A percentile compares a stretch with the other conserved stretches of the same genome.
These are phyloP conservation scores for Diprion similis DNA, from an alignment of 1,140 invertebrate genomes.

Conservation along the genomic window DNA sequence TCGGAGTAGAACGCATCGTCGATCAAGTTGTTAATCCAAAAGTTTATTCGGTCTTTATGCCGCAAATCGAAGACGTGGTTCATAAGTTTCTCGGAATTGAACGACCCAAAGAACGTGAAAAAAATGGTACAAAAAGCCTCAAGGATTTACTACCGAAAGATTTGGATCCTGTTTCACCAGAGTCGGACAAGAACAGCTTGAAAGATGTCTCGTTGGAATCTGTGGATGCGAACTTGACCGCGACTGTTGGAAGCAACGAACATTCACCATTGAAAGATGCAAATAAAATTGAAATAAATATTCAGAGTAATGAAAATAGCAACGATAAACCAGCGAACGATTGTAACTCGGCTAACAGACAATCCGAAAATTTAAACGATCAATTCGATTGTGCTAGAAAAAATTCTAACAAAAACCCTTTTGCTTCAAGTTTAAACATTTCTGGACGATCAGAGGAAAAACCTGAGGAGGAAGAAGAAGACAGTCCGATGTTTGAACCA, in stretches of 20 bases:
- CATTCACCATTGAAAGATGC: constrained; percentile 18
- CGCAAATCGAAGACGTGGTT: constrained; percentile 89
- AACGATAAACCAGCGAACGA: not conserved
- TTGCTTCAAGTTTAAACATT: constrained; percentile 45
- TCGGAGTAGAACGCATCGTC: constrained; percentile 90
- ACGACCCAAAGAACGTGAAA: constrained; percentile 61
- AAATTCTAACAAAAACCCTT: constrained; percentile 35
- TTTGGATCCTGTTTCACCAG: constrained; percentile 79
- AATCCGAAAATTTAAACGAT: constrained; percentile 25
- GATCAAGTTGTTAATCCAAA: constrained; percentile 96
- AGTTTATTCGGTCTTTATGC: constrained; percentile 84
- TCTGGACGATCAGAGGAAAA: constrained; percentile 63
- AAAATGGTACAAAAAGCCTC: constrained; percentile 55
- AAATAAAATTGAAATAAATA: constrained; percentile 27
- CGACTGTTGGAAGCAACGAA: constrained; percentile 24
- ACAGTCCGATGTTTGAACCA: constrained; percentile 73
- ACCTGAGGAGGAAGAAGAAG: constrained; percentile 67
- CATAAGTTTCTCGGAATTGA: constrained; percentile 87
- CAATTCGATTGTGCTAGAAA: constrained; percentile 21
- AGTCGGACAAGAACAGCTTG: constrained; percentile 69
- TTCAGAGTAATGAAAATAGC: constrained; percentile 20
- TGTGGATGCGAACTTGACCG: constrained; percentile 33
- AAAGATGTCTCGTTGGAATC: constrained; percentile 53
- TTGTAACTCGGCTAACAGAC: not conserved
- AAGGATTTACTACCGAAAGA: constrained; percentile 75